Evolutionary conservation across 1,140 invertebrate genomes (phyloP), one percentile per base, ranked within the genome.

Genomic region (Eriosoma lanigerum): DNA sequence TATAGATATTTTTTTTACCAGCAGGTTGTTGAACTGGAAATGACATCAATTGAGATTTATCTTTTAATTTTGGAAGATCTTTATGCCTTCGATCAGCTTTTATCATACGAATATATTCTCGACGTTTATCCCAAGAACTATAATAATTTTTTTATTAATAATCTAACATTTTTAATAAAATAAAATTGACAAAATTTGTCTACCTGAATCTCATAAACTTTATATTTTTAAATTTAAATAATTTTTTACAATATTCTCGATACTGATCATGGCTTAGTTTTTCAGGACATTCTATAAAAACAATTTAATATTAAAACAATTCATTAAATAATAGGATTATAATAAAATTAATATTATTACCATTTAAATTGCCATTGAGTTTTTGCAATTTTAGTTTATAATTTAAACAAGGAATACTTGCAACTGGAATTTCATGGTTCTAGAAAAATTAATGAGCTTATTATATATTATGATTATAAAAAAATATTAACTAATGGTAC

Each of bases 341-440:
- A 46, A 26, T 26, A 24, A 1, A 19, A 19, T 17, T 32, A 50
- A 32, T 73, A 54, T 48, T 24, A 17, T 56, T 32, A 54, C 5
- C 38, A 38, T 75, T 21, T 6, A 2, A 76, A 78, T 83, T 66
- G 13, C n/a, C 56, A 52, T 87, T 82, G 83, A 92, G 90, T 84
- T 94, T 91, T 32, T 92, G 90, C 60, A 97, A 83, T 19, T 93
- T 94, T 85, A 89, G 88, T 82, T 89, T 88, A 85, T 98, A 98
- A 81, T 93, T 93, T n/a, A 97, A 87, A 85, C 97, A 99, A 12
- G 97, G 96, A 84, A 99, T 93, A 0, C 95, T 94, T 85, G 93
- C 96, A 26, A 97, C 86, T 17, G 96, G 97, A 82, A 98, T 93
- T 84, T 95, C 91, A 86, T 98, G 96, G 87, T 95, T 95, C 89